A percentile compares a stretch with the other conserved stretches of the same genome.
These are phyloP conservation scores for Tenthredo scrophulariae DNA, from an alignment of 2,888 invertebrate species.

Conservation along the genomic window DNA sequence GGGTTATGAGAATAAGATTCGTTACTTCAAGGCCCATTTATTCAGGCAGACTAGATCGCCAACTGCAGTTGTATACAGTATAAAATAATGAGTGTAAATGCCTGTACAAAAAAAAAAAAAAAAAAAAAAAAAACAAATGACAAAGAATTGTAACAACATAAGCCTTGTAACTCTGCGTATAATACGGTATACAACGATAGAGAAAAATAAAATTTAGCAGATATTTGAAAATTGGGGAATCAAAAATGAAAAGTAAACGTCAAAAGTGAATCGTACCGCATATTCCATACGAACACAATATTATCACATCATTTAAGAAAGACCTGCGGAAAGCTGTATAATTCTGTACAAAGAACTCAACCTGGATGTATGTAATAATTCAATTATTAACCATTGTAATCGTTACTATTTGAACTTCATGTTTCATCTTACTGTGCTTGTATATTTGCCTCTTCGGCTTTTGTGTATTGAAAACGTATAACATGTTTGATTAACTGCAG, in stretches of 20 bases:
- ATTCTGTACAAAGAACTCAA: background rate
- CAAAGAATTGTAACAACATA: constrained; percentile 9
- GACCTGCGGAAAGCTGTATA: background rate
- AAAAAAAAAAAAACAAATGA: no score
- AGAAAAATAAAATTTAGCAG: background rate
- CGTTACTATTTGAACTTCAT: background rate
- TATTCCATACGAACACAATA: background rate
- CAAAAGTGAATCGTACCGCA: background rate
- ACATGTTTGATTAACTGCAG: background rate
- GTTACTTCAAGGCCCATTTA: constrained; percentile 29
- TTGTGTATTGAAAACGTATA: background rate
- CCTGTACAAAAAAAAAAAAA: background rate
- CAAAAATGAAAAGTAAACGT: background rate
- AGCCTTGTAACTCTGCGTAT: constrained; percentile 2
- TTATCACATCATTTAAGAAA: background rate
- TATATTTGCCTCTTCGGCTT: background rate
- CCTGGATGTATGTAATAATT: background rate
- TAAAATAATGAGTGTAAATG: constrained; percentile 17
- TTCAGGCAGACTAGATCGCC: constrained; percentile 33
- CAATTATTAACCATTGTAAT: background rate
- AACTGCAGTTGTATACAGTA: background rate
- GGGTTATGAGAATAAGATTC: background rate
- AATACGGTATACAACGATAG: background rate
- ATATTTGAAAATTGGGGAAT: background rate
- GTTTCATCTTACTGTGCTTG: background rate